phyloP scores from a whole-genome alignment of 2,113 vertebrate genomes.

The Promerops cafer region DNA sequence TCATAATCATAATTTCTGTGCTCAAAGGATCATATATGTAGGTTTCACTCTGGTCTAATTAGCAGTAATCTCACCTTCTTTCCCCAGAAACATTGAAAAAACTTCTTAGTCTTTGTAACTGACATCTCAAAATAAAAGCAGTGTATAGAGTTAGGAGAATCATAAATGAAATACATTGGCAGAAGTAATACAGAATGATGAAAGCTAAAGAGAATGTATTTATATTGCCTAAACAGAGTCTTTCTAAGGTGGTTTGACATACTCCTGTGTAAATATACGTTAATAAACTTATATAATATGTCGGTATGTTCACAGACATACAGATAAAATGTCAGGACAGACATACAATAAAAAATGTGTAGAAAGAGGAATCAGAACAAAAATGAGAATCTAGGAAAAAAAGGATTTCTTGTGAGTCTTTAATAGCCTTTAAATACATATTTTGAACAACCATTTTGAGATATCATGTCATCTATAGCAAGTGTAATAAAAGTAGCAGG shows the following conservation, averaged over 20 bases:
- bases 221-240: not conserved
- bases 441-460: not conserved
- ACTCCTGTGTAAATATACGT: not conserved
- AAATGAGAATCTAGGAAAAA: not conserved
- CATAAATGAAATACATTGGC: not conserved
- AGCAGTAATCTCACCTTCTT: not conserved
- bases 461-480: not conserved
- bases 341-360: not conserved
- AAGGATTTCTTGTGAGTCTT: not conserved
- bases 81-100: not conserved
- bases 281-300: not conserved
- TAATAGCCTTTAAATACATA: not conserved
- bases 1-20: slow-evolving; percentile 2
- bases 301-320: not conserved
- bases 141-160: not conserved
- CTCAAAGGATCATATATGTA: not conserved
- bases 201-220: not conserved
- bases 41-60: slow-evolving; percentile 30
- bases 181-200: not conserved
- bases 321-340: not conserved
- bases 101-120: not conserved
- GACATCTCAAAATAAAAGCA: not conserved
- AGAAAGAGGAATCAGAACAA: not conserved
- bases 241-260: not conserved
- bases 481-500: not conserved